Evolutionary conservation across 2,888 invertebrate species (phyloP).

Genomic region (Chaetogeoica ovagalla): DNA sequence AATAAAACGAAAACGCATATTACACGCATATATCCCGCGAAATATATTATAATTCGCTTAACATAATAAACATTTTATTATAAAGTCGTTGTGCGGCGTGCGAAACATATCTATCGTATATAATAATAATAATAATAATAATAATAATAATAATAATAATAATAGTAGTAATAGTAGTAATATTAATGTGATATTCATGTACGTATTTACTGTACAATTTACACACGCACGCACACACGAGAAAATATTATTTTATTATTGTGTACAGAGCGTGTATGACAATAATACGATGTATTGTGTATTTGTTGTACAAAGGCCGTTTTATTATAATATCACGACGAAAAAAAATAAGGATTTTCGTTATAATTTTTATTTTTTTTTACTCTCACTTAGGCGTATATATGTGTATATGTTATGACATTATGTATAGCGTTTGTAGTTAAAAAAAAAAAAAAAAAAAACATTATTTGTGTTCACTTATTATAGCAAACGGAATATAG

Average conservation of each 20-base stretch:
- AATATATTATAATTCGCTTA: too few relatives aligned
- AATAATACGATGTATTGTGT: too few relatives aligned
- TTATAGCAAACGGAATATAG: constrained; percentile 18
- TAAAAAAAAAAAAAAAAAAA: not conserved
- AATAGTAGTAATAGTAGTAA: too few relatives aligned
- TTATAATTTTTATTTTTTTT: not conserved
- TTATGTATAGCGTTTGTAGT: constrained; percentile 36
- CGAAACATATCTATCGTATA: too few relatives aligned
- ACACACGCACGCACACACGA: too few relatives aligned
- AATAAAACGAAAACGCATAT: too few relatives aligned
- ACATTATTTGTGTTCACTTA: constrained; percentile 17
- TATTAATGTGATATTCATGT: too few relatives aligned
- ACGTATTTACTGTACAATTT: too few relatives aligned
- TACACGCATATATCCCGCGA: not conserved
- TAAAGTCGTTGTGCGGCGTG: not conserved
- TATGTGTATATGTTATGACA: not conserved
- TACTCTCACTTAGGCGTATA: constrained; percentile 8
- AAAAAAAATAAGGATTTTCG: constrained; percentile 24
- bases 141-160: too few relatives aligned
- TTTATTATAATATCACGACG: not conserved
- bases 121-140: too few relatives aligned
- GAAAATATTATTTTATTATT: too few relatives aligned
- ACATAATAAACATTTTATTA: not conserved
- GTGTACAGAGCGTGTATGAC: too few relatives aligned
- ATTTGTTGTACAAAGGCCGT: constrained; percentile 13